Conservation (phyloP, 1,140 invertebrate species). For the Nautilus pompilius region DNA sequence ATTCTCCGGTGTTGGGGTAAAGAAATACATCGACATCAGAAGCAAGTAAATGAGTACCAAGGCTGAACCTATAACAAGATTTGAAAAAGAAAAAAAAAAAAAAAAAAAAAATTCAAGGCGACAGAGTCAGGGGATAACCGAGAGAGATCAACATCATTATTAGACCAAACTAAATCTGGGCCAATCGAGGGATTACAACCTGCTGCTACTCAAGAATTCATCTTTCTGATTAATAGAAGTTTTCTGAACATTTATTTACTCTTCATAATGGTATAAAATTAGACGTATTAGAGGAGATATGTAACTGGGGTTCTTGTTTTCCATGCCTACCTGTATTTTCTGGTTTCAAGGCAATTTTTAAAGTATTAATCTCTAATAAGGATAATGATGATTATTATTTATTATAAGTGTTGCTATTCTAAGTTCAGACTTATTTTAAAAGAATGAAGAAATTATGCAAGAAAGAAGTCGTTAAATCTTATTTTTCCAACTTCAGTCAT, state of each 20-base stretch:
- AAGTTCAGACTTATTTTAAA: background rate
- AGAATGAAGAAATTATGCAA: background rate
- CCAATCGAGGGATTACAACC: too few relatives aligned
- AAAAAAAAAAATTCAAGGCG: background rate
- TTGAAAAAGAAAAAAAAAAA: background rate
- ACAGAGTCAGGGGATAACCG: background rate
- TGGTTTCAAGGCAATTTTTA: too few relatives aligned
- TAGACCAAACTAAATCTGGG: too few relatives aligned
- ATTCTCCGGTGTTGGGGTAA: conserved; percentile 34
- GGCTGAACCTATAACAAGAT: conserved; percentile 32
- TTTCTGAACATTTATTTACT: background rate
- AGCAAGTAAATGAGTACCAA: conserved; percentile 44
- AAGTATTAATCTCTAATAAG: too few relatives aligned
- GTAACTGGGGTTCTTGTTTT: background rate
- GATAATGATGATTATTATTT: background rate
- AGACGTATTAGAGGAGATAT: background rate
- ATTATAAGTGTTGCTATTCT: background rate
- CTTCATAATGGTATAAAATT: background rate
- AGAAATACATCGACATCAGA: conserved; percentile 46
- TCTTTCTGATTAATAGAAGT: background rate
- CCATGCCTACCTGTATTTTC: background rate
- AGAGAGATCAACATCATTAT: too few relatives aligned
- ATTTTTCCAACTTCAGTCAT: background rate
- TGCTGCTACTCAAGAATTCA: too few relatives aligned
- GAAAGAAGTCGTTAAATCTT: background rate